These are phyloP conservation scores for Daphoenositta chrysoptera DNA, from an alignment of 2,113 vertebrate species.

Conservation along the genomic window DNA sequence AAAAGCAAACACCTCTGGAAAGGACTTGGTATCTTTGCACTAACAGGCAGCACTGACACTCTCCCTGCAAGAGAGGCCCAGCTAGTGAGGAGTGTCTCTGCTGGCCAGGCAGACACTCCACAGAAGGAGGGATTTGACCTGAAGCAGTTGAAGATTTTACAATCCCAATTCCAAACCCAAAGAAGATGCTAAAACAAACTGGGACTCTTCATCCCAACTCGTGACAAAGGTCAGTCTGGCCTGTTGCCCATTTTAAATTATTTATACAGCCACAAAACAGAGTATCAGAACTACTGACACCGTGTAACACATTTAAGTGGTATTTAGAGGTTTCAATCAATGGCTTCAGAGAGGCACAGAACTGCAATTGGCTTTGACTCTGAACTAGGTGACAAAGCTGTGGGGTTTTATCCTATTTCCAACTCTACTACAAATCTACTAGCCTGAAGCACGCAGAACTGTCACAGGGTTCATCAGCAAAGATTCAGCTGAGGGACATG, in stretches of 20 bases:
- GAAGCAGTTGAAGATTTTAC: background rate
- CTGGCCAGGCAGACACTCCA: background rate
- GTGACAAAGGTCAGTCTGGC: background rate
- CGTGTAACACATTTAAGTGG: background rate
- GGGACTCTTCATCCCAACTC: background rate
- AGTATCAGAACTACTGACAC: background rate
- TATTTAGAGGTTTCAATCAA: background rate
- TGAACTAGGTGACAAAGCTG: background rate
- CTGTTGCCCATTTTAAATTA: background rate
- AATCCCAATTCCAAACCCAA: background rate
- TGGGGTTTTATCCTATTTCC: background rate
- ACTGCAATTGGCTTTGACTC: background rate
- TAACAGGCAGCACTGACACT: background rate
- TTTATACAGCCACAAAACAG: background rate
- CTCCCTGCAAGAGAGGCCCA: background rate
- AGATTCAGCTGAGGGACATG: background rate
- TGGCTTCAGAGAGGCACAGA: background rate
- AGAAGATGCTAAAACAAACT: background rate
- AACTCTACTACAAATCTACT: background rate
- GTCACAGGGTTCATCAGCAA: background rate
- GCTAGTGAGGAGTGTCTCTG: background rate
- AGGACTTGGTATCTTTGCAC: background rate
- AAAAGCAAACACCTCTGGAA: background rate
- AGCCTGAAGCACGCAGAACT: background rate
- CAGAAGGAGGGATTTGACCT: background rate